phyloP scores from a whole-genome alignment of 30 jellyfish, hydroid and myxozoan genomes.

The Clytia hemisphaerica region DNA sequence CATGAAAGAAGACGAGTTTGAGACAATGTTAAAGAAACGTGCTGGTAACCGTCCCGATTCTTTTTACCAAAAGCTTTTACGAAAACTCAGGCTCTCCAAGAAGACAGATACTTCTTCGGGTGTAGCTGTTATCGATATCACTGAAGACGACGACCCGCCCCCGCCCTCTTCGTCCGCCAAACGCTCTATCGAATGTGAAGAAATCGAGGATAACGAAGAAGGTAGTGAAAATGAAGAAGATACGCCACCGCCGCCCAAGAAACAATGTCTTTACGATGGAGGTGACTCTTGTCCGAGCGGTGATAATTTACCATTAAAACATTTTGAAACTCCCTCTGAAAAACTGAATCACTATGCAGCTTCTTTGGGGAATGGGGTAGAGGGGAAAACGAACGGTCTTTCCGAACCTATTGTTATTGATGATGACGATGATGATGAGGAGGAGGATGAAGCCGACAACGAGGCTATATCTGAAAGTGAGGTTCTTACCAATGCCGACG shows the following conservation, averaged over 20 bases:
- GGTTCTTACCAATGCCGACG: not conserved
- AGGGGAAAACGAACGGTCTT: not conserved
- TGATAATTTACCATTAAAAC: no score
- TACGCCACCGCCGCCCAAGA: no score
- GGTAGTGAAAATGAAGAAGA: no score
- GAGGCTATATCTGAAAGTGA: not conserved
- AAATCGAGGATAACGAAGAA: not conserved
- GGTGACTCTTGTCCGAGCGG: no score
- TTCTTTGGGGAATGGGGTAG: no score
- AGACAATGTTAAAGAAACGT: constrained; percentile 11
- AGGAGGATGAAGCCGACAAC: not conserved
- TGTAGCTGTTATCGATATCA: constrained; percentile 33
- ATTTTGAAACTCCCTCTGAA: no score
- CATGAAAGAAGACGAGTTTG: constrained; percentile 19
- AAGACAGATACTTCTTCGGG: constrained; percentile 35
- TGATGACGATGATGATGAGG: constrained; percentile 12
- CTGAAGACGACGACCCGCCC: constrained; percentile 26
- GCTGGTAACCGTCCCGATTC: constrained; percentile 42
- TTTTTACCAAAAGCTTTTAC: constrained; percentile 22
- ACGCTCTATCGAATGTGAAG: constrained; percentile 13
- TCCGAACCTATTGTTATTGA: constrained; percentile 4
- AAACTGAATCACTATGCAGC: no score
- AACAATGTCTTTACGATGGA: no score
- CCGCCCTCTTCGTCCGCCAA: not conserved
- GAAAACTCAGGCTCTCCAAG: constrained; percentile 23